phyloP scores from a whole-genome alignment of 2,113 vertebrate species.

The rabbit (Oryctolagus cuniculus) region mOryCun1.1 NC_091433.1:70266501-70267000 shows the following conservation, averaged over 20 bases:
- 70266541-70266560: neutral
- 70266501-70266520: neutral
- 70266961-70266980: slow-evolving; percentile 3
- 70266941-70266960: slow-evolving; percentile 35
- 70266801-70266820: fast-evolving
- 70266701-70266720: neutral
- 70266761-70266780: neutral
- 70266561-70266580: neutral
- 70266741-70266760: neutral
- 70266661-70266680: neutral
- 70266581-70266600: neutral
- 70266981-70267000: slow-evolving; percentile 8
- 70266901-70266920: neutral
- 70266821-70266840: fast-evolving
- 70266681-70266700: neutral
- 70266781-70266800: neutral
- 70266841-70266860: fast-evolving
- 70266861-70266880: neutral
- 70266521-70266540: neutral
- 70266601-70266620: neutral
- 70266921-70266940: neutral
- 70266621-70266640: neutral
- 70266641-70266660: neutral
- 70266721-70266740: neutral
- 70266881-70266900: neutral